These are phyloP conservation scores for Pseudococcus longispinus DNA, from an alignment of 2,888 invertebrate genomes.

Conservation along the genomic window DNA sequence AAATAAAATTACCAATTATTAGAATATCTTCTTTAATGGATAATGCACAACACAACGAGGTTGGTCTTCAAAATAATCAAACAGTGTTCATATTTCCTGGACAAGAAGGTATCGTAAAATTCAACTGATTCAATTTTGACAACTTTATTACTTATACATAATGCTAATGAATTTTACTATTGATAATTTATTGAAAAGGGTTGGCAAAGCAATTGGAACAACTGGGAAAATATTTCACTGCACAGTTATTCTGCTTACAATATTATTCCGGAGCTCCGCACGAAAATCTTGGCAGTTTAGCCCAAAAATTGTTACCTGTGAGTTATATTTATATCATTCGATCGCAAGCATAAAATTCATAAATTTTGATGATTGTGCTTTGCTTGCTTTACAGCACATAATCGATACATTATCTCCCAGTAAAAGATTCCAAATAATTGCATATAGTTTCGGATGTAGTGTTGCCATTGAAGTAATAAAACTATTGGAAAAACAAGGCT, in stretches of 20 bases:
- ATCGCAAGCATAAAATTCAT: no score
- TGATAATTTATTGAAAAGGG: slow-evolving; percentile 63
- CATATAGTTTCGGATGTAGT: slow-evolving; percentile 86
- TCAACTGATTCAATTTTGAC: slow-evolving; percentile 63
- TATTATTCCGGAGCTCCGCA: neutral
- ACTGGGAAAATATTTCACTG: neutral
- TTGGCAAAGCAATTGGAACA: neutral
- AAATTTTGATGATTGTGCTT: neutral
- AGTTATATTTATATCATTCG: slow-evolving; percentile 3
- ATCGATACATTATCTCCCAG: slow-evolving; percentile 67
- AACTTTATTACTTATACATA: slow-evolving; percentile 68
- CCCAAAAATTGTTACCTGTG: slow-evolving; percentile 61
- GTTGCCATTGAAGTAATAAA: slow-evolving; percentile 79
- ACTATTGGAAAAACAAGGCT: slow-evolving; percentile 73
- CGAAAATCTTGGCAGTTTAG: slow-evolving; percentile 65
- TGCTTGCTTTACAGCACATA: slow-evolving; percentile 66
- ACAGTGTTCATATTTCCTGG: neutral
- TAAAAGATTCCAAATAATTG: slow-evolving; percentile 77
- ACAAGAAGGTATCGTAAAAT: neutral
- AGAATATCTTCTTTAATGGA: neutral
- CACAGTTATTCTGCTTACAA: neutral
- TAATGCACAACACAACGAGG: slow-evolving; percentile 62
- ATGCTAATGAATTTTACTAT: slow-evolving; percentile 68
- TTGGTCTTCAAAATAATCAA: slow-evolving; percentile 65
- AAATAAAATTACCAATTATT: slow-evolving; percentile 68